Conservation (phyloP, 2,888 invertebrate genomes). For the Cosmopolites sordidus region DNA sequence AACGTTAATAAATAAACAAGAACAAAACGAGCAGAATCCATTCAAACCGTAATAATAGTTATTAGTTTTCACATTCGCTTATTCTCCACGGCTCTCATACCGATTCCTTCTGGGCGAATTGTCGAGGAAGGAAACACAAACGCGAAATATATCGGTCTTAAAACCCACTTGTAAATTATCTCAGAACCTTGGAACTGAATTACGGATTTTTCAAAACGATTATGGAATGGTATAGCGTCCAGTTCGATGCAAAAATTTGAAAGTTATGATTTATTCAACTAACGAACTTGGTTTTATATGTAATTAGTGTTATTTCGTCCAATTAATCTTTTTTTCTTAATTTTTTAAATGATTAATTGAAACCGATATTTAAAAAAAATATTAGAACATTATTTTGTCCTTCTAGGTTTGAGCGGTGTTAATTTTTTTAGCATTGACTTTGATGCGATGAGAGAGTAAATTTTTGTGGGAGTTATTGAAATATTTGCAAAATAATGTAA, state of each 20-base stretch:
- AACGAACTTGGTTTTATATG: neutral
- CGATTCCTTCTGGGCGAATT: constrained; percentile 1
- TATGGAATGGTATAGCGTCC: constrained; percentile 17
- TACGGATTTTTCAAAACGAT: constrained; percentile 10
- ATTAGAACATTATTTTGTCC: no score
- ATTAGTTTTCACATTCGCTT: neutral
- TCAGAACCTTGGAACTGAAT: constrained; percentile 17
- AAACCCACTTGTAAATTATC: constrained; percentile 10
- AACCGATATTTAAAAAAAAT: no score
- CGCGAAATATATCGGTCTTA: constrained; percentile 13
- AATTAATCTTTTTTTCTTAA: neutral
- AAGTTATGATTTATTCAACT: constrained; percentile 7
- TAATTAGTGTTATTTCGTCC: neutral
- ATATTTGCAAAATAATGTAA: no score
- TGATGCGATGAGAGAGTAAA: no score
- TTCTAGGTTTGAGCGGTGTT: no score
- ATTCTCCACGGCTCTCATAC: neutral
- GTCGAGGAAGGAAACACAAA: constrained; percentile 23
- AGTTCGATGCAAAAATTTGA: constrained; percentile 13
- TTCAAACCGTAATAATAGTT: neutral
- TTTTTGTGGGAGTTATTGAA: no score
- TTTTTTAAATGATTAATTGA: neutral
- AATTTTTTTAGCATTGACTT: no score
- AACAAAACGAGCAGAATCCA: neutral
- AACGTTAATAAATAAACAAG: constrained; percentile 1